These are phyloP conservation scores for Orthonyx spaldingii DNA, from an alignment of 2,113 vertebrate genomes.

Conservation along the genomic window DNA sequence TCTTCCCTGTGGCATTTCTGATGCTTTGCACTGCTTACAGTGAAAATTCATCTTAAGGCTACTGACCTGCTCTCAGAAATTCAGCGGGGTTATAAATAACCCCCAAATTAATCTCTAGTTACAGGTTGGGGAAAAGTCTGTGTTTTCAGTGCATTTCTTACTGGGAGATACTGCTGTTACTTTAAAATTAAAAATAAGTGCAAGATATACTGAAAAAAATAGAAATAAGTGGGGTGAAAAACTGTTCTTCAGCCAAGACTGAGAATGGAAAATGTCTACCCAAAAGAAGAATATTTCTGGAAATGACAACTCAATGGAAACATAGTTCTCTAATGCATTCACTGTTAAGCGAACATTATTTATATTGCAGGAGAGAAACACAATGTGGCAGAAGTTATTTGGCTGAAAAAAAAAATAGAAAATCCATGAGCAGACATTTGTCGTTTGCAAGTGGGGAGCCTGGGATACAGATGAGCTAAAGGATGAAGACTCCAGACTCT, in stretches of 20 bases:
- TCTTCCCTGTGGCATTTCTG: background rate
- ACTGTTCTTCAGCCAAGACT: background rate
- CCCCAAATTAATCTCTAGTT: background rate
- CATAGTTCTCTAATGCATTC: background rate
- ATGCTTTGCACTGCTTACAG: background rate
- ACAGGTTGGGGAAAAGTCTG: background rate
- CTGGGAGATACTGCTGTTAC: background rate
- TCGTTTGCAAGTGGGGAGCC: background rate
- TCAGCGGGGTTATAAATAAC: background rate
- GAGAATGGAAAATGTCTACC: slow-evolving; percentile 17
- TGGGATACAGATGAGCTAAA: background rate
- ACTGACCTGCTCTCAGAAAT: background rate
- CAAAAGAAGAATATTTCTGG: slow-evolving; percentile 36
- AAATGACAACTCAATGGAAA: slow-evolving; percentile 15
- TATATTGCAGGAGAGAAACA: slow-evolving; percentile 11
- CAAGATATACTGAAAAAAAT: background rate
- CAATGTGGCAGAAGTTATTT: background rate
- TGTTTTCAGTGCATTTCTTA: background rate
- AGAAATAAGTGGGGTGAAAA: slow-evolving; percentile 8
- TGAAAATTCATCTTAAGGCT: accelerated
- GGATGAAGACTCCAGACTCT: slow-evolving; percentile 16
- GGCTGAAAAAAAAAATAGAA: background rate
- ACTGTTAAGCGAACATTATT: slow-evolving; percentile 35
- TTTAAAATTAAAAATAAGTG: slow-evolving; percentile 25
- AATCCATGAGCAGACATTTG: background rate